These are phyloP conservation scores for Dasysyrphus tricinctus DNA, from an alignment of 2,888 invertebrate species.

Conservation along the genomic window DNA sequence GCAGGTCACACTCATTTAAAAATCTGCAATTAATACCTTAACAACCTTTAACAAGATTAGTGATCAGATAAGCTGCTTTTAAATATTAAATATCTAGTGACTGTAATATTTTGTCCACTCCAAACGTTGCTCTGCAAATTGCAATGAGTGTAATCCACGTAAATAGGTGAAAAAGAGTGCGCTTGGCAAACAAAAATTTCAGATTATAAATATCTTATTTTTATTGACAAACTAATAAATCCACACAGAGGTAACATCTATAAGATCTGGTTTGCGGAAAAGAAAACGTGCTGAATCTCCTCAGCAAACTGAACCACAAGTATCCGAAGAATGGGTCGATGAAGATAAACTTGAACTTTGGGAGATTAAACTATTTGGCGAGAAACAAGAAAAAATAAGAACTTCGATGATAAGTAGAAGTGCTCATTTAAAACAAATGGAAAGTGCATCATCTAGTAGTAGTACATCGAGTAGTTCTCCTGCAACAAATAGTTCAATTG, in stretches of 20 bases:
- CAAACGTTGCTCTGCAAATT: no score
- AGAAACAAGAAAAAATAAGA: slow-evolving; percentile 90
- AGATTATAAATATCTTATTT: neutral
- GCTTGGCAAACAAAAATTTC: neutral
- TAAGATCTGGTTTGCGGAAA: slow-evolving; percentile 95
- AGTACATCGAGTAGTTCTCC: slow-evolving; percentile 78
- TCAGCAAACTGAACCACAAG: slow-evolving; percentile 96
- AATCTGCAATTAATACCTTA: no score
- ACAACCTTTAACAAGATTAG: no score
- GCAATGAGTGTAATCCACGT: no score
- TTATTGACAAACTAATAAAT: neutral
- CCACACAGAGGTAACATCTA: slow-evolving; percentile 93
- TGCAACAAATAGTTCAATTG: slow-evolving; percentile 73
- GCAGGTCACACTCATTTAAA: no score
- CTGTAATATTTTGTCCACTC: no score
- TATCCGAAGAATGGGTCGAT: slow-evolving; percentile 97
- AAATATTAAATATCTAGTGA: no score
- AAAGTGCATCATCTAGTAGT: slow-evolving; percentile 75
- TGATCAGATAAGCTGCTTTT: no score
- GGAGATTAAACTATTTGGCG: slow-evolving; percentile 97
- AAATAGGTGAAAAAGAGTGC: no score
- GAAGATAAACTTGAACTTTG: slow-evolving; percentile 97
- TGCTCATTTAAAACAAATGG: slow-evolving; percentile 82
- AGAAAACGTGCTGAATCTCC: slow-evolving; percentile 97
- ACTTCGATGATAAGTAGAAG: slow-evolving; percentile 90